Evolutionary conservation across 2,113 vertebrate genomes (phyloP).

Genomic region (Rattus norvegicus): DNA sequence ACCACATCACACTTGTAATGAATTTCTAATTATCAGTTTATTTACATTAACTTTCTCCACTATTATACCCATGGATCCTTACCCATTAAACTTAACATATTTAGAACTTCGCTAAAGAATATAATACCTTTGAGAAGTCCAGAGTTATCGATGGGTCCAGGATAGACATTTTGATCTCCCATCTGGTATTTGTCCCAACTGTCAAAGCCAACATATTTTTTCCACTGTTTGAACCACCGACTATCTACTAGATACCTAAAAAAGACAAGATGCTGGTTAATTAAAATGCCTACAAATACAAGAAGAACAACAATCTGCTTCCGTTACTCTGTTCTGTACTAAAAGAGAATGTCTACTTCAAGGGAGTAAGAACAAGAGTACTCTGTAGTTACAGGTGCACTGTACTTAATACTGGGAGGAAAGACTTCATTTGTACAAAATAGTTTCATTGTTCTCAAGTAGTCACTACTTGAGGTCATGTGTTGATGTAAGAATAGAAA

Average conservation of each 20-base stretch:
- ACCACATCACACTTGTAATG: background rate
- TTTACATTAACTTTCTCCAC: constrained; percentile 10
- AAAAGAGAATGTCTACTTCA: background rate
- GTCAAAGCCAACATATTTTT: constrained; percentile 99
- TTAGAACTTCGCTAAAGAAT: constrained; percentile 50
- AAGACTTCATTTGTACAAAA: constrained; percentile 50
- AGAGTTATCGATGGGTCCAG: constrained; percentile 97
- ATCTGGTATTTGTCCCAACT: constrained; percentile 99
- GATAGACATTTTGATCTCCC: constrained; percentile 99
- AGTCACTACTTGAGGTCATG: constrained; percentile 28
- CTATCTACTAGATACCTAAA: constrained; percentile 98
- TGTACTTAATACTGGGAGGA: background rate
- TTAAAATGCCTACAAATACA: constrained; percentile 40
- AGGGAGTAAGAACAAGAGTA: background rate
- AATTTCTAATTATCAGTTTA: constrained; percentile 43
- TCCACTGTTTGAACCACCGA: constrained; percentile 99
- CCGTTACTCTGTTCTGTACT: constrained; percentile 50
- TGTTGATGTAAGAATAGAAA: background rate
- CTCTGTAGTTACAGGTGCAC: background rate
- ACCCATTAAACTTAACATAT: constrained; percentile 11
- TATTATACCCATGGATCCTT: background rate
- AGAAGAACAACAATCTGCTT: background rate
- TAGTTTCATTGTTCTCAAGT: constrained; percentile 43
- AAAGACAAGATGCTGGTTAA: constrained; percentile 75
- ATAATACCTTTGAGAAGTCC: constrained; percentile 96